These are phyloP conservation scores for Tetheella fluctuosa DNA, from an alignment of 2,888 invertebrate species.

Conservation along the genomic window DNA sequence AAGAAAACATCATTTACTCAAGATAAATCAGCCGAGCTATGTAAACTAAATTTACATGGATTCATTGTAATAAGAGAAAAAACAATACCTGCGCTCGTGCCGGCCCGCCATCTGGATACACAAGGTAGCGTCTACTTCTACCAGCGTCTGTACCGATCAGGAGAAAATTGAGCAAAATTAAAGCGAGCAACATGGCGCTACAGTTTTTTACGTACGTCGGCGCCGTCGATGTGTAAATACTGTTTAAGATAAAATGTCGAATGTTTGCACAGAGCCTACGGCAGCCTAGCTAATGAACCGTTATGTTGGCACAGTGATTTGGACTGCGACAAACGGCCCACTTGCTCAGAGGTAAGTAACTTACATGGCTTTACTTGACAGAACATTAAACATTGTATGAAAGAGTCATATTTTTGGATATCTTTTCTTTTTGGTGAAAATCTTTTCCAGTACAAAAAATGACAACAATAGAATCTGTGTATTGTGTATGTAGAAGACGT, in stretches of 20 bases:
- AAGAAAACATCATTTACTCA: conserved; percentile 78
- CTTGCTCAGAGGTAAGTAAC: conserved; percentile 39
- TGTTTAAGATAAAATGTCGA: conserved; percentile 64
- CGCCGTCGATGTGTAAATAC: conserved; percentile 64
- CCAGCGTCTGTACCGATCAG: conserved; percentile 47
- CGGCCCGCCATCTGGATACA: conserved; percentile 84
- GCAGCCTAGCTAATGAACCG: conserved; percentile 77
- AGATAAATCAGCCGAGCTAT: conserved; percentile 67
- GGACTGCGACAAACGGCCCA: conserved; percentile 54
- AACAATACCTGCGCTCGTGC: conserved; percentile 84
- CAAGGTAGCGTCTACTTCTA: conserved; percentile 81
- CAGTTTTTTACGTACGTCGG: conserved; percentile 45
- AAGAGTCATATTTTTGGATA: background rate
- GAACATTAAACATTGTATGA: conserved; percentile 36
- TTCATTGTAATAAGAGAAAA: conserved; percentile 28
- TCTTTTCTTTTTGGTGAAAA: background rate
- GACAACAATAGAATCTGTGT: background rate
- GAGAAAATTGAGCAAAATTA: conserved; percentile 69
- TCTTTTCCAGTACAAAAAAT: background rate
- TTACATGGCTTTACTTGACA: conserved; percentile 39
- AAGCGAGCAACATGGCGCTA: conserved; percentile 54
- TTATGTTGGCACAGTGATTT: conserved; percentile 79
- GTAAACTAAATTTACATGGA: conserved; percentile 64
- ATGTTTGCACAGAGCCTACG: conserved; percentile 71
- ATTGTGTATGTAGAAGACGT: too few relatives aligned